Conservation (phyloP, 23 tunicate genomes). For the Styela clava region DNA sequence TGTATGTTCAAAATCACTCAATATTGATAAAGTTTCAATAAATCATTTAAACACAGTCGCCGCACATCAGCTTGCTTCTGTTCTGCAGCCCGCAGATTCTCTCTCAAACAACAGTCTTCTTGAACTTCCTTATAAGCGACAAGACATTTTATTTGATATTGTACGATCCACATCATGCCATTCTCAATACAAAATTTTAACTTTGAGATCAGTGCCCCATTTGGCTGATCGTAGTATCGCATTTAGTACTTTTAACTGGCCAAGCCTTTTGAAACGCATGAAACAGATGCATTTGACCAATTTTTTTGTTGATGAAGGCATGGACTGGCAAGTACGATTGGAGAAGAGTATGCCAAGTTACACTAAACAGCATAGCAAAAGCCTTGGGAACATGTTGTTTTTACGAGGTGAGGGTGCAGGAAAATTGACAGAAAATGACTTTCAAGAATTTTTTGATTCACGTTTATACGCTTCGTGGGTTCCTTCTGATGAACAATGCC, state of each 20-base stretch:
- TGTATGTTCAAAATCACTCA: conserved; percentile 40
- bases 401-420: conserved; percentile 61
- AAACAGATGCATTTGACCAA: conserved; percentile 80
- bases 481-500: conserved; percentile 24
- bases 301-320: conserved; percentile 65
- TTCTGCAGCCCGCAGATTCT: conserved; percentile 48
- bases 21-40: conserved; percentile 71
- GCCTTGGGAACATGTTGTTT: conserved; percentile 36
- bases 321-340: conserved; percentile 53
- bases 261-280: conserved; percentile 45
- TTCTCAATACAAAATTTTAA: conserved; percentile 55
- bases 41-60: conserved; percentile 63
- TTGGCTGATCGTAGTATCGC: conserved; percentile 49
- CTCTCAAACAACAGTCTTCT: not conserved
- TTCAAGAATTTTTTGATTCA: conserved; percentile 31
- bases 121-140: not conserved
- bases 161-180: conserved; percentile 35
- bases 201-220: conserved; percentile 57
- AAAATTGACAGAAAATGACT: not conserved
- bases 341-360: not conserved
- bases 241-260: conserved; percentile 70
- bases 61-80: conserved; percentile 73
- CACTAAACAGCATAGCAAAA: conserved; percentile 21
- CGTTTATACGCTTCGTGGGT: conserved; percentile 48
- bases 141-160: conserved; percentile 7